phyloP scores from a whole-genome alignment of 1,140 invertebrate genomes.

The Camponotus pennsylvanicus region DNA sequence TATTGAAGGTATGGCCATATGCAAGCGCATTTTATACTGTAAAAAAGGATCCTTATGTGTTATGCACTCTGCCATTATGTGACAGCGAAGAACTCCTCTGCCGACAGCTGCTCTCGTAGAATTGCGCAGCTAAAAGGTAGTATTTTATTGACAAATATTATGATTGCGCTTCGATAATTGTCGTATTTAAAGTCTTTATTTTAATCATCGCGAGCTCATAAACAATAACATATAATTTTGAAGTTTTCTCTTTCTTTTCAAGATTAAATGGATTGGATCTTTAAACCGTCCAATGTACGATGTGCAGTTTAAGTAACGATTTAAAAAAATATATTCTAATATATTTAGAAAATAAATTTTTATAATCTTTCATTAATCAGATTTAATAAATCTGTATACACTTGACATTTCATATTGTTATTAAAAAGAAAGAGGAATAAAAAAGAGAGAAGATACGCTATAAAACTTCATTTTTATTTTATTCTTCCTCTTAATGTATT shows the following conservation, averaged over 20 bases:
- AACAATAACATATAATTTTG: slow-evolving; percentile 60
- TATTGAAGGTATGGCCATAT: slow-evolving; percentile 42
- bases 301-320: background rate
- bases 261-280: background rate
- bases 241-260: slow-evolving; percentile 24
- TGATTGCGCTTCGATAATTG: slow-evolving; percentile 20
- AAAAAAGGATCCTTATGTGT: background rate
- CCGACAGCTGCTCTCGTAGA: slow-evolving; percentile 21
- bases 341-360: background rate
- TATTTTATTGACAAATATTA: slow-evolving; percentile 22
- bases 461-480: too few relatives aligned
- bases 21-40: background rate
- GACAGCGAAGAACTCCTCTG: background rate
- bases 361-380: too few relatives aligned
- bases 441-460: too few relatives aligned
- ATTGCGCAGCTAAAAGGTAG: slow-evolving; percentile 29
- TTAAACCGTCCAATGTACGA: background rate
- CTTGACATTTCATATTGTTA: too few relatives aligned
- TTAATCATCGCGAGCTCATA: background rate
- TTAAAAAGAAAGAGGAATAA: background rate
- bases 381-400: background rate
- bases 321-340: background rate
- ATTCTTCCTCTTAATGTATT: background rate
- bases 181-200: background rate
- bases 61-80: background rate